Base-by-base conservation (phyloP, 2,797 vertebrate species). In the Platyrinchus mystaceus region DNA sequence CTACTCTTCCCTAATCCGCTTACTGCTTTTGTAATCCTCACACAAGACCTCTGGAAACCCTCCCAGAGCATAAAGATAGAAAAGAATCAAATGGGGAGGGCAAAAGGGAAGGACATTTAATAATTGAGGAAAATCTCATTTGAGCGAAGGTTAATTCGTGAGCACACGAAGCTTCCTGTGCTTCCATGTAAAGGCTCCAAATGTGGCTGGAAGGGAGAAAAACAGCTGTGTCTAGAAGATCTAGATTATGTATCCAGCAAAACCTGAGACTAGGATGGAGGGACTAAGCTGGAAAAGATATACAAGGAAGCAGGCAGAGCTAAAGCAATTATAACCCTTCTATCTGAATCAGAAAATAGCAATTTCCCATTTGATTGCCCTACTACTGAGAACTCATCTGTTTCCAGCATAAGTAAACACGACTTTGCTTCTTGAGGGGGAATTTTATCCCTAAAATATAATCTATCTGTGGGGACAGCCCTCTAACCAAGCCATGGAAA, bases 21-120 rank as follows among this genome's bases (percentile, higher is more conserved):
- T 96, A 92, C 26, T 94, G 75, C 62, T 43, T 94, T 89, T 96
- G 87, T 95, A 95, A 92, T 94, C 66, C 84, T 85, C 47, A 36
- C 73, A 81, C 36, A 79, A 81, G 59, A 87, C 62, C 87, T 93
- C 76, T 66, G 87, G 78, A 91, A 95, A 93, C 88, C 94, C 94
- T 83, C 84, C 79, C 47, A 47, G 84, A 63, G 79, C 58, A 69
- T 60, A 68, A 74, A 56, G 84, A 89, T 37, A 90, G 74, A 87
- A 82, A 67, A 76, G 14, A 95, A 82, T 63, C 67, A 74, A 83
- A 71, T n/a, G 59, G 44, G 80, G 83, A 76, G 39, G 55, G 82
- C 62, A 16, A 83, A 78, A 67, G 27, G 32, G 49, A 91, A 82
- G 69, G 9, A 46, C 13, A 32, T 91, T 92, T 70, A 60, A 90